phyloP scores from a whole-genome alignment of 1,140 invertebrate genomes.

The Rhynchophorus ferrugineus region DNA sequence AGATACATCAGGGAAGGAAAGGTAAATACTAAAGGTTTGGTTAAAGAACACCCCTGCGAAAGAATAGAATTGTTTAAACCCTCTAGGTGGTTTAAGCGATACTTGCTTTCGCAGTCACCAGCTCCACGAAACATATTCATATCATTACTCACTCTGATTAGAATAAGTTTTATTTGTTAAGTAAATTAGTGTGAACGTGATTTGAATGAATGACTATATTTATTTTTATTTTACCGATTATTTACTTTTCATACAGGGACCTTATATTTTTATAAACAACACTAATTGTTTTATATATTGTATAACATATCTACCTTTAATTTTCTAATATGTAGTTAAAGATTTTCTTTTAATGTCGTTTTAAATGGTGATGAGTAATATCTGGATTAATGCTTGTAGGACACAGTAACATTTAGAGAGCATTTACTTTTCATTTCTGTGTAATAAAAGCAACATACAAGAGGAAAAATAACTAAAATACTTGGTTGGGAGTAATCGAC shows the following conservation, averaged over 20 bases:
- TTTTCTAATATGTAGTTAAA: neutral
- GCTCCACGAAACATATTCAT: neutral
- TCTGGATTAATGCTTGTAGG: neutral
- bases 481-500: no score
- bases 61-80: neutral
- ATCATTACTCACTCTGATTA: neutral
- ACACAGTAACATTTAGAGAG: neutral
- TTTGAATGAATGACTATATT: neutral
- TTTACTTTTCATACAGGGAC: neutral
- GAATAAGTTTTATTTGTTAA: no score
- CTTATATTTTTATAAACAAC: neutral
- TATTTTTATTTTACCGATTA: neutral
- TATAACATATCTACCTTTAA: neutral
- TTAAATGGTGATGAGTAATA: neutral
- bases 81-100: no score
- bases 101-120: neutral
- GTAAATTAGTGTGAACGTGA: neutral
- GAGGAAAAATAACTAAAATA: no score
- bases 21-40: constrained; percentile 54
- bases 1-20: constrained; percentile 95
- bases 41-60: neutral
- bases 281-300: no score
- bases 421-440: neutral
- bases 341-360: neutral
- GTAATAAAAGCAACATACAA: neutral